A percentile compares a stretch with the other conserved stretches of the same genome.
Evolutionary conservation across 2,888 invertebrate genomes (phyloP).

Genomic region (Drosophila tanythrix): DNA sequence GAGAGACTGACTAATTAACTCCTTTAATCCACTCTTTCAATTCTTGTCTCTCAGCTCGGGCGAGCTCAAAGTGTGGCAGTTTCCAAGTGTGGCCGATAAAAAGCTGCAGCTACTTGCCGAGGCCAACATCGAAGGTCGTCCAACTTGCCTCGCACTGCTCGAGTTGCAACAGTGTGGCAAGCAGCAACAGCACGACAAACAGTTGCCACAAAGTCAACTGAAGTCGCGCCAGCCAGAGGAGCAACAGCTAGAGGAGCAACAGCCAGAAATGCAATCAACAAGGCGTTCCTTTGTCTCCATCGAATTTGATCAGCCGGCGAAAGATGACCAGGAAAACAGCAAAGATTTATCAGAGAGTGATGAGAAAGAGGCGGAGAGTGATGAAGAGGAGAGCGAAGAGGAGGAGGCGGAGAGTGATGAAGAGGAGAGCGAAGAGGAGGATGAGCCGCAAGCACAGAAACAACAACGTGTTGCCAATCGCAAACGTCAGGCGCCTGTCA

Average conservation of each 20-base stretch:
- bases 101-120: slow-evolving; percentile 86
- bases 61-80: slow-evolving; percentile 90
- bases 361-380: not conserved
- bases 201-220: not conserved
- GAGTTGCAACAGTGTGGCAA: slow-evolving; percentile 82
- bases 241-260: not conserved
- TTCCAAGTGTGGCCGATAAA: slow-evolving; percentile 43
- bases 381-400: not conserved
- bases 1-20: not conserved
- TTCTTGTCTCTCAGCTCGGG: slow-evolving; percentile 88
- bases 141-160: slow-evolving; percentile 89
- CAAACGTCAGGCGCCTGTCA: not conserved
- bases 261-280: not conserved
- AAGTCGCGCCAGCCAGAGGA: not conserved
- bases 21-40: slow-evolving; percentile 80
- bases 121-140: slow-evolving; percentile 89
- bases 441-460: not conserved
- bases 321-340: slow-evolving; percentile 10
- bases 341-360: not conserved
- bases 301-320: slow-evolving; percentile 68
- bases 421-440: not conserved
- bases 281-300: slow-evolving; percentile 75
- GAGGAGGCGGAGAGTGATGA: not conserved
- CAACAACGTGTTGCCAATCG: not conserved
- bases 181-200: not conserved